Conservation (phyloP, 2,888 invertebrate genomes). For the Andrena trimmerana region DNA sequence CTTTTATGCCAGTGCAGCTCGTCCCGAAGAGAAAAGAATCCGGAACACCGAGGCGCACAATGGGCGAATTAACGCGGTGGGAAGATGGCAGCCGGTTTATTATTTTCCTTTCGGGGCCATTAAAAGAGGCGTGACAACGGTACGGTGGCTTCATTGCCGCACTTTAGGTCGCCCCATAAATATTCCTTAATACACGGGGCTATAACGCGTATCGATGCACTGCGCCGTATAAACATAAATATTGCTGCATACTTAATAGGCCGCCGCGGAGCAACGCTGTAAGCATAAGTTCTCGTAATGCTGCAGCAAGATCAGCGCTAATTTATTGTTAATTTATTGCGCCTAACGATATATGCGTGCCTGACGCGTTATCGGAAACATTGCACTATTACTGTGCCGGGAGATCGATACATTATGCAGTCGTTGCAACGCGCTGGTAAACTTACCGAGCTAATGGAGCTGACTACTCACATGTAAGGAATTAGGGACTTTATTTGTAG, state of each 20-base stretch:
- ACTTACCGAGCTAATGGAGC: background rate
- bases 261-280: slow-evolving; percentile 12
- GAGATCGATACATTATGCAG: slow-evolving; percentile 29
- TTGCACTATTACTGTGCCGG: slow-evolving; percentile 13
- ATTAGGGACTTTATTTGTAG: background rate
- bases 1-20: background rate
- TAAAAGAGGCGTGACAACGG: slow-evolving; percentile 56
- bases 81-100: slow-evolving; percentile 34
- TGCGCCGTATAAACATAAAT: slow-evolving; percentile 49
- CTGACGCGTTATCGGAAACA: slow-evolving; percentile 27
- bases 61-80: slow-evolving; percentile 30
- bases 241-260: slow-evolving; percentile 56
- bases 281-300: slow-evolving; percentile 61
- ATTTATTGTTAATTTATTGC: slow-evolving; percentile 36
- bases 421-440: slow-evolving; percentile 2
- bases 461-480: background rate
- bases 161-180: slow-evolving; percentile 66
- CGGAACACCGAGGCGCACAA: slow-evolving; percentile 1
- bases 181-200: slow-evolving; percentile 60
- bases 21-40: slow-evolving; percentile 10
- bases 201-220: slow-evolving; percentile 59
- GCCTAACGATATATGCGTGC: background rate
- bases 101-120: slow-evolving; percentile 59
- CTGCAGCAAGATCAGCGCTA: slow-evolving; percentile 30
- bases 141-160: slow-evolving; percentile 25